phyloP scores from a whole-genome alignment of 2,888 invertebrate genomes.

The Noctua comes region DNA sequence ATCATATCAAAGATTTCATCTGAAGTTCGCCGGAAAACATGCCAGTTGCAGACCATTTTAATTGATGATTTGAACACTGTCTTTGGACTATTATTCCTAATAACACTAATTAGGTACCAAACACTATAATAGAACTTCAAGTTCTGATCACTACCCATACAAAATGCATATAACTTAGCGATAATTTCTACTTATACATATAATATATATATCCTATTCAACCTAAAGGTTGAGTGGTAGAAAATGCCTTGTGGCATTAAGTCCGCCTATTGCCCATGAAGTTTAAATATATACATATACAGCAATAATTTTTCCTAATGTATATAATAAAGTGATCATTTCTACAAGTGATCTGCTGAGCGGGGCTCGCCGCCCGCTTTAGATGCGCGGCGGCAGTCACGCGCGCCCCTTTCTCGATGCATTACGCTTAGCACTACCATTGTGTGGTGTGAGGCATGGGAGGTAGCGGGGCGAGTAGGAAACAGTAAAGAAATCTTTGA shows the following conservation, averaged over 20 bases:
- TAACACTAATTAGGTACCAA: background rate
- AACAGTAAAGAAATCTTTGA: background rate
- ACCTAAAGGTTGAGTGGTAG: background rate
- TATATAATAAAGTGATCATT: conserved; percentile 56
- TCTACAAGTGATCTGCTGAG: conserved; percentile 58
- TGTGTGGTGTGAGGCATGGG: conserved; percentile 38
- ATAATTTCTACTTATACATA: background rate
- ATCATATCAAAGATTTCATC: background rate
- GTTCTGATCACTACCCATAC: background rate
- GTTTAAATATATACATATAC: conserved; percentile 1
- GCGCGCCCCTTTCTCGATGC: conserved; percentile 83
- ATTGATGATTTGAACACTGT: background rate
- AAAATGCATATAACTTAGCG: background rate
- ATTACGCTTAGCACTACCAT: conserved; percentile 72
- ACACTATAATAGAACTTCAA: background rate
- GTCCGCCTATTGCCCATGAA: background rate
- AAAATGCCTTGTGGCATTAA: too few species aligned
- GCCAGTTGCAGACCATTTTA: background rate
- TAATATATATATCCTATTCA: background rate
- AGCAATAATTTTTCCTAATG: conserved; percentile 3
- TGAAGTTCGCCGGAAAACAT: background rate
- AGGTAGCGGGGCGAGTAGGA: conserved; percentile 52
- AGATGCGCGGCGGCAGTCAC: conserved; percentile 77
- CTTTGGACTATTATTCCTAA: background rate
- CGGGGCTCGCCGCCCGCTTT: conserved; percentile 33